Base-by-base conservation (phyloP, 2,888 invertebrate genomes). In the Apantesis nais region DNA sequence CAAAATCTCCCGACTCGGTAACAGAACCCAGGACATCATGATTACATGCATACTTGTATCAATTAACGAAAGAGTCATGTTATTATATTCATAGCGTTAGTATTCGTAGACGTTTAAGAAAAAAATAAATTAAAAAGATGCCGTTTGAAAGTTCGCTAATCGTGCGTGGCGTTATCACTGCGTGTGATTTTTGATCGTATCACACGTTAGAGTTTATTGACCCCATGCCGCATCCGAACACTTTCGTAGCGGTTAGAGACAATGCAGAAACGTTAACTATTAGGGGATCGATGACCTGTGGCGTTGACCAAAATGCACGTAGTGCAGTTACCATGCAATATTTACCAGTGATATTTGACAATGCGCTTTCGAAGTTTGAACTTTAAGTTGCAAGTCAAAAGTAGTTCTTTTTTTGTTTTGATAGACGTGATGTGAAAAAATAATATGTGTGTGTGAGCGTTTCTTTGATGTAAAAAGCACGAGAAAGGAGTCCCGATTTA, bases 141-240 rank as follows among this genome's bases (percentile, higher is more conserved):
- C 58, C 68, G 65, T 70, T 67, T 29, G 65, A 67, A 73, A 73
- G 64, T 73, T 66, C n/a, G 44, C 48, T 66, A 55, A 66, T 74
- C 77, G 67, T 79, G 78, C 74, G 85, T 85, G 83, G 78, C 74
- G 68, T 76, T 78, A 81, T 83, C 79, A 78, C 79, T 83, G 82
- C 78, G 74, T 83, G 65, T 71, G 82, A 80, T 84, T 83, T 83
- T 82, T 84, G 84, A 86, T 85, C 82, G 79, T 85, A 86, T 84
- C 83, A 85, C 81, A 82, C 83, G 81, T 78, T 72, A 79, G 62
- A 66, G 89, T 85, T 88, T 87, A 85, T 81, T 85, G 83, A 82
- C 85, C 83, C 84, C 79, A 79, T 77, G 75, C 79, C 79, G 77
- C 81, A 82, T 81, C 80, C 78, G 82, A 83, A 78, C 81, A 86